Evolutionary conservation across 2,797 vertebrate species (phyloP).

Genomic region (Dendrocincla fuliginosa): DNA sequence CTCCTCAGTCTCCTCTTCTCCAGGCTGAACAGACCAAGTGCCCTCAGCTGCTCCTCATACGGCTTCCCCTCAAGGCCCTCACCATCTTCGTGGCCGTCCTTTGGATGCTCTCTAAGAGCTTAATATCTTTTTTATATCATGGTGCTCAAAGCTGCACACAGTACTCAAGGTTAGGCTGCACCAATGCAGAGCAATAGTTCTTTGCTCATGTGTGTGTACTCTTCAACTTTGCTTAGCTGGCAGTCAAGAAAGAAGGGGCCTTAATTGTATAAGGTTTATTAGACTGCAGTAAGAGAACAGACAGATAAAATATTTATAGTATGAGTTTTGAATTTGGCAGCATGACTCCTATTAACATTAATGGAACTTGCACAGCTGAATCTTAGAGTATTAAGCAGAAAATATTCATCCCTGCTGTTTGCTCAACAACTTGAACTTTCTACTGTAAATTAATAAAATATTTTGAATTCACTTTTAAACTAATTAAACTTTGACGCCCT

Average conservation of each 20-base stretch:
- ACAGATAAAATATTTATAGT: slow-evolving; percentile 36
- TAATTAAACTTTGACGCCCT: slow-evolving; percentile 57
- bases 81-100: background rate
- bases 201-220: background rate
- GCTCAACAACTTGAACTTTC: slow-evolving; percentile 52
- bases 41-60: fast-evolving
- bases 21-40: background rate
- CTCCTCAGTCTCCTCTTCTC: background rate
- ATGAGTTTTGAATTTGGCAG: slow-evolving; percentile 48
- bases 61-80: background rate
- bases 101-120: background rate
- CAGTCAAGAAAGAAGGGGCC: background rate
- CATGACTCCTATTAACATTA: slow-evolving; percentile 49
- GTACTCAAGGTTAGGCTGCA: background rate
- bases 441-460: slow-evolving; percentile 67
- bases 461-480: slow-evolving; percentile 67
- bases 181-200: background rate
- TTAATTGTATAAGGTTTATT: slow-evolving; percentile 2
- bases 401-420: slow-evolving; percentile 34
- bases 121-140: fast-evolving
- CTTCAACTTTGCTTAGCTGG: background rate
- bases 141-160: background rate
- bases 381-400: slow-evolving; percentile 31
- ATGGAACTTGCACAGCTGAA: slow-evolving; percentile 52
- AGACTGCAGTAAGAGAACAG: slow-evolving; percentile 10